Evolutionary conservation across 2,797 vertebrate species (phyloP), one percentile per base, ranked within the genome.

Genomic region (Phaenicophaeus curvirostris): DNA sequence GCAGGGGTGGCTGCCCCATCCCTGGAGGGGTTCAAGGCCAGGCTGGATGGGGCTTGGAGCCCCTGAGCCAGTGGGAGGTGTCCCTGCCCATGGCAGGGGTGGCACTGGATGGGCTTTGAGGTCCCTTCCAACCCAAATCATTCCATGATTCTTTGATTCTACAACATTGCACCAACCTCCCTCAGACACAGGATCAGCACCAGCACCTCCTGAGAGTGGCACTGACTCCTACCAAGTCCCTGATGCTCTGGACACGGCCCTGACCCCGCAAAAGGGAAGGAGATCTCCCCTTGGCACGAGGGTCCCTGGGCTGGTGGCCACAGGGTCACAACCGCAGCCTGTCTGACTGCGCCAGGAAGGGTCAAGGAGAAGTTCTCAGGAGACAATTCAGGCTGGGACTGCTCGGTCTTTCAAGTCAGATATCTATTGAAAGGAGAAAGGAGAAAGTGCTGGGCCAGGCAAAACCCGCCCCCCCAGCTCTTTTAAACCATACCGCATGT

Each of bases 211-310:
- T 35, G 46, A 51, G 33, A 41, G 50, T 1, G 4, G 42, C 69
- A 39, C 30, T 18, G 31, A 63, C 7, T 55, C 54, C 46, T 41
- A 0, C 23, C 62, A 35, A 61, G 59, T 27, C 39, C 54, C 21
- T 27, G 18, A 35, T 17, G 30, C 35, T 9, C 20, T 0, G 6
- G 51, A 18, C 27, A 15, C 2, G 51, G 72, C 19, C 25, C 17
- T 13, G 33, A 76, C 12, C 2, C 8, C 13, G 13, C 7, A 23
- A 2, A 0, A 11, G 31, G 20, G 42, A 72, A 82, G 37, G 17
- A 61, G 19, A 48, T 68, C 55, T 68, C 41, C 71, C 27, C 41
- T 13, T 30, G n/a, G 33, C 3, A 3, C 4, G 28, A 73, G 28
- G 18, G 46, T 13, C 65, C 54, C 28, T 21, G 53, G 62, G 42